These are phyloP conservation scores for Dendropsophus ebraccatus DNA, from an alignment of 2,113 vertebrate genomes.

Conservation along the genomic window DNA sequence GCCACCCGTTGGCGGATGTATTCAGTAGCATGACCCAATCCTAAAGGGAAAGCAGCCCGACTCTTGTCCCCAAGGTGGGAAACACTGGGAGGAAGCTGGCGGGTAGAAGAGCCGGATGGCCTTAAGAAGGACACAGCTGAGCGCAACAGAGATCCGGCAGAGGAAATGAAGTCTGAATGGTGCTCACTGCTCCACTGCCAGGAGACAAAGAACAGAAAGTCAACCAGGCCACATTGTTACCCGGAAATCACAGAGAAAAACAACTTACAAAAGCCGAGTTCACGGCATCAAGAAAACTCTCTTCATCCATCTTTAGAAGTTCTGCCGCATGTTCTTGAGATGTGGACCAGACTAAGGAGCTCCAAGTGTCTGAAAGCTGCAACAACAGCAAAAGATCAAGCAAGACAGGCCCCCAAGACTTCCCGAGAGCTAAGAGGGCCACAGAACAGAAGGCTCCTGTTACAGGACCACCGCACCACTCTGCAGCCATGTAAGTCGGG, in stretches of 20 bases:
- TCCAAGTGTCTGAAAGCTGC: slow-evolving; percentile 89
- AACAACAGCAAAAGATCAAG: background rate
- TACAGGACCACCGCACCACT: too few species aligned
- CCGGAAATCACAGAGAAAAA: background rate
- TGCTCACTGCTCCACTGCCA: slow-evolving; percentile 92
- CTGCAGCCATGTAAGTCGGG: too few species aligned
- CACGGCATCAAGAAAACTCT: slow-evolving; percentile 91
- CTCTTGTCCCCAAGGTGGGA: slow-evolving; percentile 82
- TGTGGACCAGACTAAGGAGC: slow-evolving; percentile 97
- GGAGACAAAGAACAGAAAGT: background rate
- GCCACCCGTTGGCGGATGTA: slow-evolving; percentile 89
- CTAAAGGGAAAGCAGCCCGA: slow-evolving; percentile 88
- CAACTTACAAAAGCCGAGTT: slow-evolving; percentile 95
- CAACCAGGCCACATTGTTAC: background rate
- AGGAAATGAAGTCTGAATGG: slow-evolving; percentile 88
- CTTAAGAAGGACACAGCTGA: slow-evolving; percentile 79
- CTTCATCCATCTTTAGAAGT: slow-evolving; percentile 87
- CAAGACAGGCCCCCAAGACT: background rate
- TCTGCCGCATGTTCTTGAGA: slow-evolving; percentile 85
- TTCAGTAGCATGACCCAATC: slow-evolving; percentile 89
- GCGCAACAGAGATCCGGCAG: slow-evolving; percentile 83
- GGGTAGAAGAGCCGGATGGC: slow-evolving; percentile 81
- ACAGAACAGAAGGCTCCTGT: too few species aligned
- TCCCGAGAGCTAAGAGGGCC: too few species aligned
- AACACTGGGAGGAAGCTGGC: slow-evolving; percentile 93